Evolutionary conservation across 1,140 invertebrate genomes (phyloP), one percentile per base, ranked within the genome.

Genomic region (Apis laboriosa): DNA sequence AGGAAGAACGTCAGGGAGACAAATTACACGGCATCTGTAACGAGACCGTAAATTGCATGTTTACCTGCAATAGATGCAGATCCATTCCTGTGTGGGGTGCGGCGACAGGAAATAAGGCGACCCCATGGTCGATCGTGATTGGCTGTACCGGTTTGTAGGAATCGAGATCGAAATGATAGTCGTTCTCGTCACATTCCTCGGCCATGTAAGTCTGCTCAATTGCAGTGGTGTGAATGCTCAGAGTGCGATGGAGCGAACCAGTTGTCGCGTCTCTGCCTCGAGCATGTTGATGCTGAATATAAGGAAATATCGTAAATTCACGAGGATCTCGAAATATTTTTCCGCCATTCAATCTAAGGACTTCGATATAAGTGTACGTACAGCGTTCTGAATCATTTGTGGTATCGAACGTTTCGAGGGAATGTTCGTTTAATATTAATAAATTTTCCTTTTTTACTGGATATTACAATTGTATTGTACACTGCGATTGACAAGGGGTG

Each of bases 81-180:
- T 98, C 97, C 88, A 97, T 96, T 89, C 96, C 95, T 55, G 95
- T 89, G 92, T 95, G 89, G 90, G 95, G 88, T 91, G 95, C 87
- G 92, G 96, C 86, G 92, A 96, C 87, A 95, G 94, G 97, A 82
- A 99, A 97, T 93, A 98, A 96, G 76, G 97, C 97, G 66, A 99
- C 97, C 1, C 97, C 97, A 90, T 98, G 98, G 89, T 98, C 98
- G 90, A 97, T 96, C n/a, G 95, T 95, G 60, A 98, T 91, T 0
- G 97, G 96, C 91, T 98, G 97, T 49, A 99, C 97, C 19, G 98
- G 98, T 89, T 96, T 96, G 93, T 98, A 99, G 5, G 96, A 95
- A 77, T 97, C 97, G 80, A 96, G 94, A 91, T 97, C 97, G 79
- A 96, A 94, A 90, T 96, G 96, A 91, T 97, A 97, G 84, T 96